Percentiles rank a stretch among this genome's conserved stretches.
These are phyloP conservation scores for Orchesella cincta DNA, from an alignment of 1,140 invertebrate species.

Conservation along the genomic window DNA sequence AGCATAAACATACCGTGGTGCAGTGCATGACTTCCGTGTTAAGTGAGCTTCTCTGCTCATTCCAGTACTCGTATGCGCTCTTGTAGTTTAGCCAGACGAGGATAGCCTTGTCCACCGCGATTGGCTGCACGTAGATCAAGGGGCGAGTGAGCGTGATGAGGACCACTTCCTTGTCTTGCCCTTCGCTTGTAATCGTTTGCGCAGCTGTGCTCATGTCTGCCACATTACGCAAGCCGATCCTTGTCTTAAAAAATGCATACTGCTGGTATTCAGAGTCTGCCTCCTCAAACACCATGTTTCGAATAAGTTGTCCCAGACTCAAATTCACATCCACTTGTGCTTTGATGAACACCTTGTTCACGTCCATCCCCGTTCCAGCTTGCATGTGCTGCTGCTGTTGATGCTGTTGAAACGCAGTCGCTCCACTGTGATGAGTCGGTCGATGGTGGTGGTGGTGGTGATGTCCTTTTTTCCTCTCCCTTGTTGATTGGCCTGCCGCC, in stretches of 20 bases:
- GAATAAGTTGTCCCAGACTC: conserved; percentile 87
- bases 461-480: conserved; percentile 9
- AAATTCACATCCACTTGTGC: conserved; percentile 92
- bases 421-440: not conserved
- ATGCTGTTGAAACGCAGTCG: not conserved
- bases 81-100: conserved; percentile 98
- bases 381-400: too few species aligned
- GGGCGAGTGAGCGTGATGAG: conserved; percentile 87
- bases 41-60: conserved; percentile 84
- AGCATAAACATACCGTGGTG: conserved; percentile 38
- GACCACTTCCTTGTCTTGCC: conserved; percentile 85
- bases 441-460: conserved; percentile 8
- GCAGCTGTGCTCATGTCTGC: not conserved
- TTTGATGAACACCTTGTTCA: conserved; percentile 85
- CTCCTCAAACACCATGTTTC: conserved; percentile 93
- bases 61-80: conserved; percentile 98
- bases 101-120: conserved; percentile 94
- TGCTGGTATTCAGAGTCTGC: conserved; percentile 95
- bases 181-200: not conserved
- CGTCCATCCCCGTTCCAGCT: not conserved
- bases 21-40: conserved; percentile 79
- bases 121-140: conserved; percentile 90
- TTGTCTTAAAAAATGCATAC: conserved; percentile 94
- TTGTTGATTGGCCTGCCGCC: not conserved
- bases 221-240: conserved; percentile 65